A percentile compares a stretch with the other conserved stretches of the same genome.
Evolutionary conservation across 2,113 vertebrate species (phyloP).

Genomic region (Lepus timidus): DNA sequence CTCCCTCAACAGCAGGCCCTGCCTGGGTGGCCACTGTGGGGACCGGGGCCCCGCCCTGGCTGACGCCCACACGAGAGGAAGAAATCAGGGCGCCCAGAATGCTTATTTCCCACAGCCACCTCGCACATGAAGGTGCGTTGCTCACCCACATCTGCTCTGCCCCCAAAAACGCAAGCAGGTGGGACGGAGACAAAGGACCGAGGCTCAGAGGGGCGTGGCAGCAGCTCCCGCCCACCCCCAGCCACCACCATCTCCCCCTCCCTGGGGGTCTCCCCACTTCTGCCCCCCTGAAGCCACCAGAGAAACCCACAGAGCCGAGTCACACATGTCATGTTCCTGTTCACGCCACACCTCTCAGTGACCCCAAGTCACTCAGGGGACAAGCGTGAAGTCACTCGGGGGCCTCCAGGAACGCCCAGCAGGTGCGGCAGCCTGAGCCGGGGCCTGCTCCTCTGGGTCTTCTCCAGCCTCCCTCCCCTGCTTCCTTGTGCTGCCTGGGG

Average conservation of each 20-base stretch:
- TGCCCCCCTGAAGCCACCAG: not conserved
- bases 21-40: accelerated
- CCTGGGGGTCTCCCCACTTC: not conserved
- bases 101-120: accelerated
- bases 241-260: not conserved
- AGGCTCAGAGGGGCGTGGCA: not conserved
- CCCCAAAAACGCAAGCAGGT: not conserved
- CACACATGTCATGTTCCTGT: not conserved
- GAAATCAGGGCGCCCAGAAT: not conserved
- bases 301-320: not conserved
- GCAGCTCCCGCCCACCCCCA: accelerated
- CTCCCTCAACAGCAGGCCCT: not conserved
- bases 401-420: no score
- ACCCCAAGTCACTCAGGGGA: not conserved
- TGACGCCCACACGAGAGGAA: not conserved
- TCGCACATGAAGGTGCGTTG: not conserved
- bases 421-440: not conserved
- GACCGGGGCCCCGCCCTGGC: not conserved
- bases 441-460: not conserved
- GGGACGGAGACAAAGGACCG: not conserved
- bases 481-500: not conserved
- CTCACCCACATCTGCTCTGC: not conserved
- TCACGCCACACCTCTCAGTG: not conserved
- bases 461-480: not conserved
- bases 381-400: not conserved